These are phyloP conservation scores for Micromesistius poutassou DNA, from an alignment of 2,797 vertebrate genomes.

Conservation along the genomic window DNA sequence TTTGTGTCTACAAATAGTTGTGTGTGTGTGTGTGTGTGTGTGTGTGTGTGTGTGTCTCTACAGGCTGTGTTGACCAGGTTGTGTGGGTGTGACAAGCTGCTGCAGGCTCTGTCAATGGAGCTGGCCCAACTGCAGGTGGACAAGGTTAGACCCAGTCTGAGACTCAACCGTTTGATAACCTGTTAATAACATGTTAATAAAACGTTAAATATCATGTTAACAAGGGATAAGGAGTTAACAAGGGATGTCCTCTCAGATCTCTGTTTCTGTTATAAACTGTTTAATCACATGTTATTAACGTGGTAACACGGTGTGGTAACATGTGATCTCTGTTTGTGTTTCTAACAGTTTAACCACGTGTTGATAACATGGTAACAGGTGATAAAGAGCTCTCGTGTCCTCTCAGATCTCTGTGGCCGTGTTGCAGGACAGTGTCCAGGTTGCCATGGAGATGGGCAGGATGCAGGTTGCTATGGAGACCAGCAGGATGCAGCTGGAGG, in stretches of 20 bases:
- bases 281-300: no score
- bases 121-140: constrained; percentile 80
- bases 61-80: constrained; percentile 85
- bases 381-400: background rate
- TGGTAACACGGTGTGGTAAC: no score
- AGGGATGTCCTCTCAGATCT: no score
- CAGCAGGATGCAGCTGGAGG: constrained; percentile 77
- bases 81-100: constrained; percentile 87
- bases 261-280: no score
- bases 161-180: background rate
- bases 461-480: constrained; percentile 82
- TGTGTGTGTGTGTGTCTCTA: constrained; percentile 18
- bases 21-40: background rate
- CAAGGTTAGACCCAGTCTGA: constrained; percentile 70
- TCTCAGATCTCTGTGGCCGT: background rate
- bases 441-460: constrained; percentile 79
- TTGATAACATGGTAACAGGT: background rate
- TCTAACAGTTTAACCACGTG: background rate
- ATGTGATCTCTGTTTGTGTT: background rate
- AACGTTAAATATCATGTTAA: no score
- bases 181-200: background rate
- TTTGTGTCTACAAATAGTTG: constrained; percentile 41
- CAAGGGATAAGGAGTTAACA: no score
- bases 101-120: constrained; percentile 79
- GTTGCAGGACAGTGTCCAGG: constrained; percentile 81